Evolutionary conservation across 2,888 invertebrate genomes (phyloP).

Genomic region (Drosophila cognata): DNA sequence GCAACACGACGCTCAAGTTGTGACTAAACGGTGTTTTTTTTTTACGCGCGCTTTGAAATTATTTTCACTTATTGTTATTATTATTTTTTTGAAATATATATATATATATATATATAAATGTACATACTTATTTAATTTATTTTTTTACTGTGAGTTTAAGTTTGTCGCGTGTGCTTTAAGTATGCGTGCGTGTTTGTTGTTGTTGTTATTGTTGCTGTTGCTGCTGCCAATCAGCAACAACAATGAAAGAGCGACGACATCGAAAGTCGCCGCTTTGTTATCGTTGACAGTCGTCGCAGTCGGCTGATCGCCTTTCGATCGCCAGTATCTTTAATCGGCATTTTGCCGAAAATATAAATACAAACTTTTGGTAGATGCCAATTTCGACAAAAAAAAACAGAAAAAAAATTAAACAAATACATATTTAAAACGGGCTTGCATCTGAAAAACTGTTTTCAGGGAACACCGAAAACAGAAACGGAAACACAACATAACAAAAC

Average conservation of each 20-base stretch:
- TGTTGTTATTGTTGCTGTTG: not conserved
- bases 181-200: slow-evolving; percentile 15
- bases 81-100: not conserved
- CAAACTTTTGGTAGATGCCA: not conserved
- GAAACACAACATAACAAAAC: slow-evolving; percentile 15
- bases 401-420: not conserved
- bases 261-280: slow-evolving; percentile 29
- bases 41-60: slow-evolving; percentile 33
- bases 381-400: slow-evolving; percentile 7
- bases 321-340: slow-evolving; percentile 20
- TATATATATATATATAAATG: not conserved
- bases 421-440: slow-evolving; percentile 18
- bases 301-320: slow-evolving; percentile 33
- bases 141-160: slow-evolving; percentile 7
- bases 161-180: slow-evolving; percentile 31
- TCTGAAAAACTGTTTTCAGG: slow-evolving; percentile 22
- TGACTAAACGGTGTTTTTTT: slow-evolving; percentile 19
- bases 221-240: slow-evolving; percentile 31
- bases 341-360: slow-evolving; percentile 14
- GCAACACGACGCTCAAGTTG: slow-evolving; percentile 60
- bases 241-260: slow-evolving; percentile 24
- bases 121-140: not conserved
- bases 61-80: slow-evolving; percentile 26
- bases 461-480: slow-evolving; percentile 1
- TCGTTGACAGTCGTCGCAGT: slow-evolving; percentile 22